These are phyloP conservation scores for Malurus cyaneus DNA, from an alignment of 2,113 vertebrate genomes.

Conservation along the genomic window DNA sequence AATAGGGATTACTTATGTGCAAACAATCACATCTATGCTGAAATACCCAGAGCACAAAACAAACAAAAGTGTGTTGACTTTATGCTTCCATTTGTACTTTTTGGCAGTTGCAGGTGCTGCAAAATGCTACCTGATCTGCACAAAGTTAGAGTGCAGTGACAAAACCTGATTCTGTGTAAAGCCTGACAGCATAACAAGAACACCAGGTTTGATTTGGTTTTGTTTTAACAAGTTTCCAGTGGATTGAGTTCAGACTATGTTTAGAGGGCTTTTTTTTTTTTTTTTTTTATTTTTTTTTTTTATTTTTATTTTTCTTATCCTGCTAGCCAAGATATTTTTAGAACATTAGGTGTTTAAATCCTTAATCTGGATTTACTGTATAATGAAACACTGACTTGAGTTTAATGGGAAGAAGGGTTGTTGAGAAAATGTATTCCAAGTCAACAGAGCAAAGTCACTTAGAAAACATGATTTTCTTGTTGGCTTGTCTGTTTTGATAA, in stretches of 20 bases:
- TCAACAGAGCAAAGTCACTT: not conserved
- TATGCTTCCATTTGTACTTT: not conserved
- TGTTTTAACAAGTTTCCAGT: not conserved
- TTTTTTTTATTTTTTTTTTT: not conserved
- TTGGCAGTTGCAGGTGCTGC: not conserved
- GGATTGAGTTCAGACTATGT: not conserved
- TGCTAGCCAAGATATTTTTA: not conserved
- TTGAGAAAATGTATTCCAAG: not conserved
- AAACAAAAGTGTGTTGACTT: constrained; percentile 23
- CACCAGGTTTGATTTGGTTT: not conserved
- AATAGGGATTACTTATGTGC: constrained; percentile 3
- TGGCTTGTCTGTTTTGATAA: not conserved
- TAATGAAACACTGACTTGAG: not conserved
- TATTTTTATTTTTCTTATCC: not conserved
- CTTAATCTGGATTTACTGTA: not conserved
- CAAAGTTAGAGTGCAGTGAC: not conserved
- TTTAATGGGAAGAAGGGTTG: not conserved
- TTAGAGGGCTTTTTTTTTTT: not conserved
- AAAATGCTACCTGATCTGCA: not conserved
- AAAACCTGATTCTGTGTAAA: not conserved
- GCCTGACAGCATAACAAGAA: not conserved
- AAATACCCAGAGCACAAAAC: not conserved
- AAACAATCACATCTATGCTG: not conserved
- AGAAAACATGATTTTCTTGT: not conserved
- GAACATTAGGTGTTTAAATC: not conserved